Percentiles rank a stretch among this genome's conserved stretches.
Evolutionary conservation across 92 coral and sea anemone species (phyloP).

Genomic region (Plumapathes pennacea): DNA sequence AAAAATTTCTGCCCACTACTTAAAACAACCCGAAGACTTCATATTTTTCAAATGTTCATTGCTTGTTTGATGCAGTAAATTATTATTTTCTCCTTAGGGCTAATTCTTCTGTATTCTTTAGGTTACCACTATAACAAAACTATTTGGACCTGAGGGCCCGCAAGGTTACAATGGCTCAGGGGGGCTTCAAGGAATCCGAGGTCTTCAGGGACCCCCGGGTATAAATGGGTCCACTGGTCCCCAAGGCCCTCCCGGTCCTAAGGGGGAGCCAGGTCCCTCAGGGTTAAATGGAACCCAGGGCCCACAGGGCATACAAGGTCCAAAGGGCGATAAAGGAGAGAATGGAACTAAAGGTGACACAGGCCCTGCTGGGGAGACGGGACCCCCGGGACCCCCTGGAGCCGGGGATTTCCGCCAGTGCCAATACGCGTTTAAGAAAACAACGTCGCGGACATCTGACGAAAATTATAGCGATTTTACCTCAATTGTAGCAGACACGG

Average conservation of each 20-base stretch:
- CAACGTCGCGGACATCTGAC: no score
- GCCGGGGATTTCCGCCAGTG: constrained; percentile 39
- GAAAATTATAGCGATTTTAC: no score
- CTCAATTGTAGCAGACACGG: no score
- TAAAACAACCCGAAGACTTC: no score
- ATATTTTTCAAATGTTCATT: no score
- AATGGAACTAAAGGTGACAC: not conserved
- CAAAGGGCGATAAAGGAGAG: not conserved
- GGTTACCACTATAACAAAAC: no score
- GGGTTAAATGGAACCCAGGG: constrained; percentile 17
- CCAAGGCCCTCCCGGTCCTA: not conserved
- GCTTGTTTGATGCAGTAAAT: no score
- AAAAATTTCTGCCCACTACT: no score
- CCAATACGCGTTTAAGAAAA: no score
- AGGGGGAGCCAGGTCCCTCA: not conserved
- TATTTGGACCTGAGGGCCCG: constrained; percentile 13
- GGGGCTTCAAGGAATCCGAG: constrained; percentile 2
- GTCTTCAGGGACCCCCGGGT: constrained; percentile 1
- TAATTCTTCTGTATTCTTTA: no score
- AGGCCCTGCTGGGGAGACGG: constrained; percentile 2
- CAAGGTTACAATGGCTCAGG: constrained; percentile 26
- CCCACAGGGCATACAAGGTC: constrained; percentile 1
- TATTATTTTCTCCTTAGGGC: no score
- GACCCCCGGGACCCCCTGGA: constrained; percentile 24
- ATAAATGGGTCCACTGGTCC: not conserved